These are phyloP conservation scores for Enteromius afrohamiltoni DNA, from an alignment of 2,797 vertebrate genomes.

Conservation along the genomic window DNA sequence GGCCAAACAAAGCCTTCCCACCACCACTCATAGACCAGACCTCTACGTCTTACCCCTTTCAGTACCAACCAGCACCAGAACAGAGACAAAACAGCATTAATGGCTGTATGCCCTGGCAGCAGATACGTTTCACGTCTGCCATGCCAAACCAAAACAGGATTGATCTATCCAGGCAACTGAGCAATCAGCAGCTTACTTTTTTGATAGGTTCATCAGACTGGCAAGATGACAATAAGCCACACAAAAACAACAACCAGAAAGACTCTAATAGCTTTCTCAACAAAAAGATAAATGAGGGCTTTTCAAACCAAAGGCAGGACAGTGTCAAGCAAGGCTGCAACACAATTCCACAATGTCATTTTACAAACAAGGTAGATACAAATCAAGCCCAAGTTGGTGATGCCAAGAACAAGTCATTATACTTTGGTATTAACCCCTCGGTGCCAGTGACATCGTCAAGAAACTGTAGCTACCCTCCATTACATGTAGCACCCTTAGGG, in stretches of 20 bases:
- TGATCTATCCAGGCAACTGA: constrained; percentile 83
- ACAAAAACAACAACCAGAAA: constrained; percentile 76
- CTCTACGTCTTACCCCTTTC: constrained; percentile 82
- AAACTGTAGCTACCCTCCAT: constrained; percentile 75
- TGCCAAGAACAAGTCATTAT: constrained; percentile 82
- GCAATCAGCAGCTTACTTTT: constrained; percentile 84
- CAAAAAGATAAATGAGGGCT: constrained; percentile 77
- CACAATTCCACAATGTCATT: constrained; percentile 73
- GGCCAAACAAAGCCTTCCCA: constrained; percentile 80
- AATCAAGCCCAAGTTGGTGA: constrained; percentile 79
- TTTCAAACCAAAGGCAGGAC: constrained; percentile 79
- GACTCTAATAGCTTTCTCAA: constrained; percentile 70
- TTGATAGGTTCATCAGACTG: constrained; percentile 82
- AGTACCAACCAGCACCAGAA: constrained; percentile 81
- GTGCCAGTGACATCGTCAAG: constrained; percentile 75
- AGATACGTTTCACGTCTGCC: constrained; percentile 77
- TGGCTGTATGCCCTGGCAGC: constrained; percentile 86
- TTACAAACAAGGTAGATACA: constrained; percentile 76
- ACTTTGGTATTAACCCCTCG: constrained; percentile 83
- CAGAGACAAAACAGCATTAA: constrained; percentile 83
- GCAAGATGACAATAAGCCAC: constrained; percentile 81
- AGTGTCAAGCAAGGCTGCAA: constrained; percentile 72
- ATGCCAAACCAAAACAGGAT: constrained; percentile 79
- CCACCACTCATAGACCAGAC: constrained; percentile 79
- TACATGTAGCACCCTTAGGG: constrained; percentile 81